phyloP scores from a whole-genome alignment of 2,113 vertebrate species.

The Percina caprodes region DNA sequence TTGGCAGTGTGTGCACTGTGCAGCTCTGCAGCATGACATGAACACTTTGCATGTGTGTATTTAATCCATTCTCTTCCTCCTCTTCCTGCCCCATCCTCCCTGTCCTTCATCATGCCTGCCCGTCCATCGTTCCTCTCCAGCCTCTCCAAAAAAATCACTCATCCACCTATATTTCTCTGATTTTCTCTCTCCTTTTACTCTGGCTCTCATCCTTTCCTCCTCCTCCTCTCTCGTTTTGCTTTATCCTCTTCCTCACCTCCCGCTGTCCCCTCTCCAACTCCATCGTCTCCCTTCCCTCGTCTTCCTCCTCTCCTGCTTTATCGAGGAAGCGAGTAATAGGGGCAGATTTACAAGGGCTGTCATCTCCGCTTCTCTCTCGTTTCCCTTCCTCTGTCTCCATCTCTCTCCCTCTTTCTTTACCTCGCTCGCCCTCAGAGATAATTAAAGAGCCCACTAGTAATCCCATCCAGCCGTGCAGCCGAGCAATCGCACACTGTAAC shows the following conservation, averaged over 20 bases:
- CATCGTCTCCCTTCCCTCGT: slow-evolving; percentile 12
- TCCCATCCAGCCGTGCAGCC: slow-evolving; percentile 55
- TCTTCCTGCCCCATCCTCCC: neutral
- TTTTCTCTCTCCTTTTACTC: neutral
- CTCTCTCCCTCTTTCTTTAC: slow-evolving; percentile 7
- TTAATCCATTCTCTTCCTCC: neutral
- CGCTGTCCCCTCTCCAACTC: neutral
- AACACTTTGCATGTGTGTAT: slow-evolving; percentile 51
- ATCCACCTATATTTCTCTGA: neutral
- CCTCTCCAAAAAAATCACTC: neutral
- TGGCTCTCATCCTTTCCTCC: neutral
- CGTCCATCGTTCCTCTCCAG: neutral
- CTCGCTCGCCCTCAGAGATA: slow-evolving; percentile 48
- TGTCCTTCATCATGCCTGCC: neutral
- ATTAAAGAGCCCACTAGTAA: slow-evolving; percentile 64
- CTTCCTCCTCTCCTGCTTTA: neutral
- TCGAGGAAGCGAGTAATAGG: slow-evolving; percentile 36
- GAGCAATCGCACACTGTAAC: slow-evolving; percentile 13
- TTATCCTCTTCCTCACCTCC: slow-evolving; percentile 15
- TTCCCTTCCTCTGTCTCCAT: slow-evolving; percentile 5
- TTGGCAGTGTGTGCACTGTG: slow-evolving; percentile 25
- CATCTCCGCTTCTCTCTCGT: slow-evolving; percentile 38
- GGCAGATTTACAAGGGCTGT: slow-evolving; percentile 65
- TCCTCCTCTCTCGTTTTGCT: neutral
- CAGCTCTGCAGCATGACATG: slow-evolving; percentile 56